Evolutionary conservation across 2,888 invertebrate genomes (phyloP).

Genomic region (Steinernema hermaphroditum): DNA sequence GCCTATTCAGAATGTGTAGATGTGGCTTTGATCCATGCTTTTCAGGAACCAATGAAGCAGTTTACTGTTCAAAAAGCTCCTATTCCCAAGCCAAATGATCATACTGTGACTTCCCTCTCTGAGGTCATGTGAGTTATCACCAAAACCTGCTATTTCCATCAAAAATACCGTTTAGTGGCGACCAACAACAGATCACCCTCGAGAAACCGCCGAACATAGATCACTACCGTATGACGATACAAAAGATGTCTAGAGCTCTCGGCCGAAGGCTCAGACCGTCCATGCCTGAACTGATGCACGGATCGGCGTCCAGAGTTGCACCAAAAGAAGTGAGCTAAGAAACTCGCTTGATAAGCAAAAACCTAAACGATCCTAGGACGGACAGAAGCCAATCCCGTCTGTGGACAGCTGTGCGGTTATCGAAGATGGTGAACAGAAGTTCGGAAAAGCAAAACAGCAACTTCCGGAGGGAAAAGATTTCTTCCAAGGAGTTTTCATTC

Average conservation of each 20-base stretch:
- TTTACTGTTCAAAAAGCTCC: not conserved
- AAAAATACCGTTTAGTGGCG: conserved; percentile 27
- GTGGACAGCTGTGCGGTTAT: not conserved
- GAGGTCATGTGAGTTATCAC: conserved; percentile 1
- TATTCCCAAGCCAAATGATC: not conserved
- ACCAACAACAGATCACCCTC: conserved; percentile 32
- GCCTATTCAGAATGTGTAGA: not conserved
- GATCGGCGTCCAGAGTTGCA: not conserved
- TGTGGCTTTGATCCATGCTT: not conserved
- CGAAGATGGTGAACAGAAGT: conserved; percentile 2
- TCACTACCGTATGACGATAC: conserved; percentile 41
- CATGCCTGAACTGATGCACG: conserved; percentile 43
- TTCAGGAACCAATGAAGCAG: conserved; percentile 8
- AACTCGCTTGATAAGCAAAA: not conserved
- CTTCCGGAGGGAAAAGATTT: conserved; percentile 4
- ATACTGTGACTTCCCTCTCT: not conserved
- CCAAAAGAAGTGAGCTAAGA: not conserved
- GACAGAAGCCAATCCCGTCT: not conserved
- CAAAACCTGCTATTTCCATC: too few relatives aligned
- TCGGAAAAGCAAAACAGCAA: not conserved
- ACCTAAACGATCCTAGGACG: not conserved
- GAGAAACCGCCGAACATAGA: conserved; percentile 44
- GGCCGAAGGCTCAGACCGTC: conserved; percentile 33
- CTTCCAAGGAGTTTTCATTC: conserved; percentile 39
- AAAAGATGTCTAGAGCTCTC: conserved; percentile 18